Conservation (phyloP, 2,797 vertebrate genomes). For the Pagetopsis macropterus region DNA sequence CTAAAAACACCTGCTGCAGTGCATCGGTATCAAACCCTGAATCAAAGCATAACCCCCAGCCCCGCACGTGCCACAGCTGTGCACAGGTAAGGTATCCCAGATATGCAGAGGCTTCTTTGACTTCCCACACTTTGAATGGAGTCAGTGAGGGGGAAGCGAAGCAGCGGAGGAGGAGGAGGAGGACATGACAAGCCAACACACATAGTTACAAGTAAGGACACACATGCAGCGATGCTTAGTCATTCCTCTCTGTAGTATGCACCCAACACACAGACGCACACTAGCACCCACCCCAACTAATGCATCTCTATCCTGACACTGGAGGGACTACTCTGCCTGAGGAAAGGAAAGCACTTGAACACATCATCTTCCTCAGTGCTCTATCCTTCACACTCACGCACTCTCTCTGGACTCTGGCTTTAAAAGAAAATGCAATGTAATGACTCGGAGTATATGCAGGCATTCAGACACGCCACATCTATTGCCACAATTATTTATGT, state of each 20-base stretch:
- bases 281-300: conserved; percentile 16
- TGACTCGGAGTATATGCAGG: neutral
- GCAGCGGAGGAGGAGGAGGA: conserved; percentile 64
- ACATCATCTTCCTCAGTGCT: conserved; percentile 19
- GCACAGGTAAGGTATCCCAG: conserved; percentile 57
- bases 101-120: conserved; percentile 52
- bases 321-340: conserved; percentile 27
- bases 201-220: conserved; percentile 43
- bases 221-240: conserved; percentile 38
- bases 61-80: conserved; percentile 16
- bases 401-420: neutral
- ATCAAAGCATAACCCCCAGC: conserved; percentile 2
- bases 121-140: conserved; percentile 67
- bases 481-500: neutral
- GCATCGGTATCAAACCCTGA: conserved; percentile 10
- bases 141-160: conserved; percentile 55
- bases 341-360: conserved; percentile 39
- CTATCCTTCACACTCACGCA: conserved; percentile 29
- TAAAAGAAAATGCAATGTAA: neutral
- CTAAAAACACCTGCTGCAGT: conserved; percentile 16
- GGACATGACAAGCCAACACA: conserved; percentile 57
- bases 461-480: neutral
- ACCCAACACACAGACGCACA: conserved; percentile 10
- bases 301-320: conserved; percentile 27
- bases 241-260: conserved; percentile 24